A percentile compares a stretch with the other conserved stretches of the same genome.
These are phyloP conservation scores for Chorisops tibialis DNA, from an alignment of 2,888 invertebrate species.

Conservation along the genomic window DNA sequence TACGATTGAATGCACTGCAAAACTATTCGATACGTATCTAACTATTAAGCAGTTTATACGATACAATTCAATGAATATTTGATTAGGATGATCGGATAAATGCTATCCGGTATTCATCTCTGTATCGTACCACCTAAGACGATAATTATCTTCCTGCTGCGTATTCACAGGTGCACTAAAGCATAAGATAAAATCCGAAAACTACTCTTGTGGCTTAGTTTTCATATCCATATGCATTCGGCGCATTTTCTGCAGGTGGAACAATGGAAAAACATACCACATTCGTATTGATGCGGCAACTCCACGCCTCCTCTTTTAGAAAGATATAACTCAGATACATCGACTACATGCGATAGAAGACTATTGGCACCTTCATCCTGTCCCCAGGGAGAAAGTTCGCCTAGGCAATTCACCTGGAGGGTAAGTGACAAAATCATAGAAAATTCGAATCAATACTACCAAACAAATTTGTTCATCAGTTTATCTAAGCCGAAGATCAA, in stretches of 20 bases:
- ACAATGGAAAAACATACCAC: constrained; percentile 10
- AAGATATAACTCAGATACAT: background rate
- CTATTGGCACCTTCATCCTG: background rate
- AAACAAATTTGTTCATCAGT: background rate
- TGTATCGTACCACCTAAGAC: constrained; percentile 11
- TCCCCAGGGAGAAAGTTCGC: background rate
- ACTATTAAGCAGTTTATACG: too few relatives aligned
- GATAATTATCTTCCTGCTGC: constrained; percentile 17
- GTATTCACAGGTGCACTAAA: constrained; percentile 13
- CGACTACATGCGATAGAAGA: background rate
- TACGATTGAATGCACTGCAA: too few relatives aligned
- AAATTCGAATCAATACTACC: background rate
- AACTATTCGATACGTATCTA: too few relatives aligned
- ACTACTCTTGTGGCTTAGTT: constrained; percentile 2
- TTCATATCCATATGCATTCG: constrained; percentile 2
- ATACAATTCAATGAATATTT: constrained; percentile 13
- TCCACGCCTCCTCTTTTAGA: constrained; percentile 6
- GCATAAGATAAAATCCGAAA: constrained; percentile 5
- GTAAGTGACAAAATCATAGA: constrained; percentile 4
- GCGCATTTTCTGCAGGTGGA: background rate
- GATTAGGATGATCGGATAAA: constrained; percentile 11
- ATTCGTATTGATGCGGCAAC: background rate
- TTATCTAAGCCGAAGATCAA: background rate
- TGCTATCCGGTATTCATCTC: constrained; percentile 1
- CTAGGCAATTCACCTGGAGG: background rate